A percentile compares a stretch with the other conserved stretches of the same genome.
Conservation (phyloP, 2,797 vertebrate species). For the Adelosebastes latens region DNA sequence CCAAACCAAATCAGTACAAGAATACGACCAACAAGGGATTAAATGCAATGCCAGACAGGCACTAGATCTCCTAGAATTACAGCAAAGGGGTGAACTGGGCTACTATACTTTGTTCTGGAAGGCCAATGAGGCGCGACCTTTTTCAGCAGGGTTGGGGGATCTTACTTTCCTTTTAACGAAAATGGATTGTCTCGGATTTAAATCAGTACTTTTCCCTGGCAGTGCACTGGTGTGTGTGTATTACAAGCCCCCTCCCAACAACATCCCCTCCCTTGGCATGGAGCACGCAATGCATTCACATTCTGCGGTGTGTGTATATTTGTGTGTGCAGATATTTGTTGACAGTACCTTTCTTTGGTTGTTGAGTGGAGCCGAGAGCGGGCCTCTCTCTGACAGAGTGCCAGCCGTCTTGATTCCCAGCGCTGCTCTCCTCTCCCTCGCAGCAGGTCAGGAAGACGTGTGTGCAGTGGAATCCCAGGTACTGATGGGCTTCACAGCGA, state of each 20-base stretch:
- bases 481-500: constrained; percentile 84
- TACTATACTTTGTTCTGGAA: constrained; percentile 29
- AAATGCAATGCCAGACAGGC: constrained; percentile 4
- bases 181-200: constrained; percentile 38
- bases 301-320: constrained; percentile 3
- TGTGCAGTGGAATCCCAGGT: constrained; percentile 90
- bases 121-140: constrained; percentile 27
- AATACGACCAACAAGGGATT: constrained; percentile 5
- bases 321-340: constrained; percentile 16
- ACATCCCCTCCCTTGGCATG: constrained; percentile 4
- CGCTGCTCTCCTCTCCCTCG: constrained; percentile 77
- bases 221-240: constrained; percentile 14
- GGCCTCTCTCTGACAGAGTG: constrained; percentile 85
- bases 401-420: constrained; percentile 66
- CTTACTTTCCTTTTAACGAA: constrained; percentile 31
- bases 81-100: constrained; percentile 15
- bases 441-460: constrained; percentile 91
- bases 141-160: constrained; percentile 16
- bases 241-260: background rate
- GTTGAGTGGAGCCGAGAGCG: constrained; percentile 62
- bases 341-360: constrained; percentile 84
- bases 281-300: background rate
- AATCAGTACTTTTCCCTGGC: constrained; percentile 27
- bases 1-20: constrained; percentile 16
- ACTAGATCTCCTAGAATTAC: constrained; percentile 46